Base-by-base conservation (phyloP, 2,888 invertebrate species). In the Pandemis corylana region DNA sequence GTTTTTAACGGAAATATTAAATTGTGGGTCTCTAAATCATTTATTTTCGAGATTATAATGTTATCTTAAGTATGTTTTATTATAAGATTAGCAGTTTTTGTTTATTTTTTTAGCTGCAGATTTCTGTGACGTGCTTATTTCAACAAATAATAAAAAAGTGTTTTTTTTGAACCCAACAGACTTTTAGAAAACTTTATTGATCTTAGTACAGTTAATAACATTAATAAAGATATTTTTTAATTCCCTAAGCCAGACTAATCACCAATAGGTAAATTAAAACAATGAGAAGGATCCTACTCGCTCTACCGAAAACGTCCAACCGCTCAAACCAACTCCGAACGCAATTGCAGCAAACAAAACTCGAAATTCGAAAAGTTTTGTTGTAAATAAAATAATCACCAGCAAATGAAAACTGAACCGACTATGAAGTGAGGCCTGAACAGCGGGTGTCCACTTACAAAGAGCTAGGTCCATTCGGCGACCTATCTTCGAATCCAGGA, bases 401-500 rank as follows among this genome's bases (percentile, higher is more conserved):
- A 91, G 94, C 94, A 92, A 93, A 94, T 90, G 85, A 93, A 92
- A 92, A 92, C 81, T 87, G 85, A 91, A 91, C 85, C 85, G 84
- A 88, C 92, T 93, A 91, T 88, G 78, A 78, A 80, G 83, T 82
- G 82, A 80, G 82, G 78, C 77, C 81, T 77, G 70, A 51, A 46
- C 63, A 68, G 80, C 78, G 75, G 77, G 77, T 77, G 75, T 74
- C 80, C 82, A 93, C 97, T 97, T 96, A 98, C 98, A 98, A 87
- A 97, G 95, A 77, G 97, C 97, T 88, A 97, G 96, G 87, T 98
- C 97, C 97, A 97, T 97, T 89, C 97, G 96, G 80, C 97, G 95
- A 78, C 95, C 95, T 77, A 94, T 86, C 82, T 94, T 94, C 63
- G 88, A 83, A 76, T 95, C 94, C 5, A 92, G 88, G 44, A 91